Percentiles rank a stretch among this genome's conserved stretches.
These are phyloP conservation scores for Atherix ibis DNA, from an alignment of 2,888 invertebrate genomes.

Conservation along the genomic window DNA sequence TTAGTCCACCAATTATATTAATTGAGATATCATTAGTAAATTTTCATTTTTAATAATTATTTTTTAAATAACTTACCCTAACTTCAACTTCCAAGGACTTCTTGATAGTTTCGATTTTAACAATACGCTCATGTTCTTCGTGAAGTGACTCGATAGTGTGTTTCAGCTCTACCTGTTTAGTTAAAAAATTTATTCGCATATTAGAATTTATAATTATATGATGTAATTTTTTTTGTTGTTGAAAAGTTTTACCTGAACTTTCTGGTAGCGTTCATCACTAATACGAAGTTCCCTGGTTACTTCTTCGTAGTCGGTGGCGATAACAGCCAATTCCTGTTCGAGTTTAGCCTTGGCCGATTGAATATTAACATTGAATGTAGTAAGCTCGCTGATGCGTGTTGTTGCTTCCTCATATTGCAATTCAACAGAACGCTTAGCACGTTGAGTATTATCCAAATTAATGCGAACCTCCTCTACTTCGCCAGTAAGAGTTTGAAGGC, in stretches of 20 bases:
- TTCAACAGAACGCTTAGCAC: conserved; percentile 82
- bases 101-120: conserved; percentile 95
- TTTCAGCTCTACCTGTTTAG: conserved; percentile 77
- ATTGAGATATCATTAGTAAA: no score
- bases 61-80: conserved; percentile 41
- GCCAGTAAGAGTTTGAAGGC: conserved; percentile 77
- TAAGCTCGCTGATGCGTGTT: conserved; percentile 86
- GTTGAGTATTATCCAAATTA: conserved; percentile 82
- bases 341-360: conserved; percentile 87
- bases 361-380: conserved; percentile 88
- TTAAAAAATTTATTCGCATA: no score
- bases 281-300: conserved; percentile 89
- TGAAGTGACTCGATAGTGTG: conserved; percentile 87
- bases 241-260: conserved; percentile 46
- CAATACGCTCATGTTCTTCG: conserved; percentile 91
- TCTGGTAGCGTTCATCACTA: conserved; percentile 88
- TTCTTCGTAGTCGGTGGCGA: conserved; percentile 95
- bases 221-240: no score
- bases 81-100: conserved; percentile 96
- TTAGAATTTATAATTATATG: no score
- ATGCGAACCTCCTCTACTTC: conserved; percentile 93
- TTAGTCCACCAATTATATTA: conserved; percentile 5
- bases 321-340: conserved; percentile 80
- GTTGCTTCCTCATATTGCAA: conserved; percentile 79
- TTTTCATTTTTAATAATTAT: background rate